Percentiles rank a stretch among this genome's conserved stretches.
Conservation (phyloP, 2,797 vertebrate species). For the Centroberyx gerrardi region DNA sequence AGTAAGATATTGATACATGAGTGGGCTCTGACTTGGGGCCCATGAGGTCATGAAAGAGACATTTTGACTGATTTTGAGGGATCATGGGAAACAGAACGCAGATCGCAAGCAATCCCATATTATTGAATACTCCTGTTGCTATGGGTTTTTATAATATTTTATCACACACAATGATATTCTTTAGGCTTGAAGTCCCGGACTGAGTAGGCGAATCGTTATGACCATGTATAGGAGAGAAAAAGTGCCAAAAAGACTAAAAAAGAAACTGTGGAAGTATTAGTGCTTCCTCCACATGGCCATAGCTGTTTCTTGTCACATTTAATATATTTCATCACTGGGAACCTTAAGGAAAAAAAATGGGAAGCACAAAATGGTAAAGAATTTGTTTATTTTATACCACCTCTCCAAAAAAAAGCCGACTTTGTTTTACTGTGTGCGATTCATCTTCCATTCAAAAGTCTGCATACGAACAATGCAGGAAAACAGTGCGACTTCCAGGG, state of each 20-base stretch:
- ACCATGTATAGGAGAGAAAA: slow-evolving; percentile 63
- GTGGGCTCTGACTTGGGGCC: neutral
- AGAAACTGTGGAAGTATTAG: slow-evolving; percentile 69
- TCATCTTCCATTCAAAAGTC: neutral
- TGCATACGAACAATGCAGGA: neutral
- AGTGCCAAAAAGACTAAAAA: slow-evolving; percentile 79
- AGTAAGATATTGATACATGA: neutral
- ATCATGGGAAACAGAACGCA: neutral
- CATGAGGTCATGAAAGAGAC: neutral
- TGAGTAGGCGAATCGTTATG: slow-evolving; percentile 19
- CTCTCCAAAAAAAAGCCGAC: neutral
- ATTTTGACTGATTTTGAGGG: neutral
- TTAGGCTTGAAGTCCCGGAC: slow-evolving; percentile 44
- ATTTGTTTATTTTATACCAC: neutral
- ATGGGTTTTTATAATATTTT: slow-evolving; percentile 50
- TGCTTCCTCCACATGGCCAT: neutral
- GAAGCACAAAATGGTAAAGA: neutral
- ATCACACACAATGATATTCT: slow-evolving; percentile 5
- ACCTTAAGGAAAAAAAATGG: neutral
- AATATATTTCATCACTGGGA: neutral
- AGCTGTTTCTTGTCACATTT: neutral
- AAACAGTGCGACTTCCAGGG: slow-evolving; percentile 9
- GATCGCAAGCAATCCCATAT: neutral
- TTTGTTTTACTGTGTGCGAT: neutral
- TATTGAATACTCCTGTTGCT: slow-evolving; percentile 31